phyloP scores from a whole-genome alignment of 2,797 vertebrate genomes.

The Hypotaenidia philippensis region DNA sequence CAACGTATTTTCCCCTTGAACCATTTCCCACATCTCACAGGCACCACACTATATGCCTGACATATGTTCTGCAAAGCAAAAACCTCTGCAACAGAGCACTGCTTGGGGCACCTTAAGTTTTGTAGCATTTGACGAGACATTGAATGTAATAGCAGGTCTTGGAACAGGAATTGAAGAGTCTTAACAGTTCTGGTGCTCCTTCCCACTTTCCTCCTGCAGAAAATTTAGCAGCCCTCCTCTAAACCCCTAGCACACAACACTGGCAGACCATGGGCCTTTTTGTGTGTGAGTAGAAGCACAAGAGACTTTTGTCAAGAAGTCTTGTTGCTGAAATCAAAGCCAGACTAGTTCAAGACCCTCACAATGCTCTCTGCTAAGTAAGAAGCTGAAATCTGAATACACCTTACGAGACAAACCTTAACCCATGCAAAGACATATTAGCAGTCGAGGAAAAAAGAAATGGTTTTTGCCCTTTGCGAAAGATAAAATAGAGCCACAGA shows the following conservation, averaged over 20 bases:
- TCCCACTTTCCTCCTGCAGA: neutral
- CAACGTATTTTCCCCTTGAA: neutral
- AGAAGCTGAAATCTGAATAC: neutral
- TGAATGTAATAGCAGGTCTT: neutral
- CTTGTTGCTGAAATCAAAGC: neutral
- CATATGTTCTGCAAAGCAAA: neutral
- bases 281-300: neutral
- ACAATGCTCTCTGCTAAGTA: neutral
- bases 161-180: neutral
- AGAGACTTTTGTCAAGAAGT: neutral
- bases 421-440: neutral
- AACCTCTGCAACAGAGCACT: neutral
- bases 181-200: neutral
- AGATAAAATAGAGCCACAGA: neutral
- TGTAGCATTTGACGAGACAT: neutral
- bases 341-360: neutral
- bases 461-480: neutral
- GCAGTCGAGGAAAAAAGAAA: neutral
- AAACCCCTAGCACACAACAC: neutral
- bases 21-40: neutral
- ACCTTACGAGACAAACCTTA: neutral
- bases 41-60: neutral
- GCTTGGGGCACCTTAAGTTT: neutral
- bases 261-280: neutral
- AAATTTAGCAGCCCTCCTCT: neutral